phyloP scores from a whole-genome alignment of 2,888 invertebrate genomes.

The Eulithis testata region DNA sequence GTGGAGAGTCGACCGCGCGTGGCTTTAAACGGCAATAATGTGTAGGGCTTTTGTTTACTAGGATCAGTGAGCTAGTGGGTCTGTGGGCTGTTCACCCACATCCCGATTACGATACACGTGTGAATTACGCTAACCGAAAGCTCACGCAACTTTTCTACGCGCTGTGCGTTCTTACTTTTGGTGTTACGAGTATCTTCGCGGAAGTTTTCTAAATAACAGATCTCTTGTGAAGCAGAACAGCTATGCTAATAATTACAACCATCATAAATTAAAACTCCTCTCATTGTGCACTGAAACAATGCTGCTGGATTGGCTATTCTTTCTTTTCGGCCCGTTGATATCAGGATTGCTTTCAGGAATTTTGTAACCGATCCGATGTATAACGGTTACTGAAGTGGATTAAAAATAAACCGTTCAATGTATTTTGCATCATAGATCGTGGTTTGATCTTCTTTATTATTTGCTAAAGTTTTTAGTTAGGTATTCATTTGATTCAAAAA shows the following conservation, averaged over 20 bases:
- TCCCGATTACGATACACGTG: constrained; percentile 32
- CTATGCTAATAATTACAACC: constrained; percentile 12
- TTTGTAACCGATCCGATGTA: constrained; percentile 1
- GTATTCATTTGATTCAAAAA: too few relatives aligned
- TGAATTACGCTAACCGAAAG: constrained; percentile 34
- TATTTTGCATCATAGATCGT: background rate
- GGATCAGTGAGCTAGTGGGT: constrained; percentile 39
- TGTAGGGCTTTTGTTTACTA: constrained; percentile 69
- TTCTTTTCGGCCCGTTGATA: constrained; percentile 23
- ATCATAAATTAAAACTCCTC: constrained; percentile 17
- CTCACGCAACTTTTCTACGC: constrained; percentile 19
- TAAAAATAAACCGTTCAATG: constrained; percentile 1
- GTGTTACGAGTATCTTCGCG: background rate
- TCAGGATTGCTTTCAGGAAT: constrained; percentile 17
- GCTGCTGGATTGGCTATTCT: constrained; percentile 25
- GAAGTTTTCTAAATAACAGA: constrained; percentile 33
- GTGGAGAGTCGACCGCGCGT: constrained; percentile 61
- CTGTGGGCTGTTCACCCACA: constrained; percentile 45
- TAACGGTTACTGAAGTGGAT: background rate
- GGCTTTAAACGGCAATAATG: constrained; percentile 80
- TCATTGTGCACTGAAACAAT: constrained; percentile 26
- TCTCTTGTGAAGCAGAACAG: constrained; percentile 32
- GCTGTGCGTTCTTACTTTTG: constrained; percentile 6
- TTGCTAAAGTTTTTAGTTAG: too few relatives aligned
- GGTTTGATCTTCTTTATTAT: too few relatives aligned